Base-by-base conservation (phyloP, 2,888 invertebrate species). In the Hemicrepidius hirtus region DNA sequence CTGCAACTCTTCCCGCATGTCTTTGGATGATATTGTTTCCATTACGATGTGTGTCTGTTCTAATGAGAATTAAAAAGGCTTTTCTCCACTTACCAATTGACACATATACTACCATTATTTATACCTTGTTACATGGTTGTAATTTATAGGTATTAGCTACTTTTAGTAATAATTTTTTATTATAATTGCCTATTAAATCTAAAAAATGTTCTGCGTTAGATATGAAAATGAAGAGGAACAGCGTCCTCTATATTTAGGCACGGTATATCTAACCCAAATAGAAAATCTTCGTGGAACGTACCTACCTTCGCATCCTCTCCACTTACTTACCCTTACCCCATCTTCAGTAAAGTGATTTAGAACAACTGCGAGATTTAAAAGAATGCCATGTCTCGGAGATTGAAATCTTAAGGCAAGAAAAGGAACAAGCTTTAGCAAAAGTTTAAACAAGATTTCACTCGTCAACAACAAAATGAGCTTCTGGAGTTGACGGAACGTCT, bases 341-440 rank as follows among this genome's bases (percentile, higher is more conserved):
- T 81, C 89, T 88, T 13, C 88, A 88, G 59, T 95, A 95, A 86
- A 91, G 92, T 49, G 96, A 96, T 87, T 94, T 97, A 81, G 95
- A 96, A 84, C 95, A 96, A 85, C 88, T 97, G 59, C 84, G 83
- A 71, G 97, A 97, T 84, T 89, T 97, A 87, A 95, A 97, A 83
- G 96, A 96, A 80, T 94, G 95, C 81, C 97, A 97, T 86, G 91
- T 94, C 68, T 91, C 93, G 75, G 97, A 97, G 86, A 88, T 97
- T 75, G 95, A 95, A 77, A 91, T 93, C 79, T 87, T 93, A 78
- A 87, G 92, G 74, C 86, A 92, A 76, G 97, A 97, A 84, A 97
- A 97, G 83, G 97, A 98, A 84, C 96, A 96, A 81, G 97, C 97
- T 1, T 86, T 97, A 72, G 96, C 96, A 6, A 76, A 95, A 96